These are phyloP conservation scores for Mercenaria mercenaria DNA, from an alignment of 1,140 invertebrate genomes.

Conservation along the genomic window DNA sequence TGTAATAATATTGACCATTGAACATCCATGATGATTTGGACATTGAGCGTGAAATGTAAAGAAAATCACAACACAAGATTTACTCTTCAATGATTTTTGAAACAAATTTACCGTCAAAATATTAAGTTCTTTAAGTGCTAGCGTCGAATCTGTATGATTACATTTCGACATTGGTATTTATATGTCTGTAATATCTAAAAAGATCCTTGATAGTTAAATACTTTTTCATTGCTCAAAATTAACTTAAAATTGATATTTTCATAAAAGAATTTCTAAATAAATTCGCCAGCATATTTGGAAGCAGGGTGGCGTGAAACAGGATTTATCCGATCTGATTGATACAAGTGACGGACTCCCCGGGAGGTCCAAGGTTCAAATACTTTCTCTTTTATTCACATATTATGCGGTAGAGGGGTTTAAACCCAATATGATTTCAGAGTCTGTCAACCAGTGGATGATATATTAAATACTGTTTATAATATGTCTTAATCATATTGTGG, in stretches of 20 bases:
- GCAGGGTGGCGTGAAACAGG: constrained; percentile 9
- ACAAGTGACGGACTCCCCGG: background rate
- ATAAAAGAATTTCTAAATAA: constrained; percentile 1
- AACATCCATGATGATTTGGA: background rate
- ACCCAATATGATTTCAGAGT: constrained; percentile 27
- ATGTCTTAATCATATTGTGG: constrained; percentile 9
- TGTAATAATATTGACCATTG: constrained; percentile 9
- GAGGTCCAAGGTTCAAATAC: constrained; percentile 5
- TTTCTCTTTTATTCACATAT: background rate
- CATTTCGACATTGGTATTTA: constrained; percentile 22
- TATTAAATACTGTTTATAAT: constrained; percentile 20
- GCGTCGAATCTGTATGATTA: background rate
- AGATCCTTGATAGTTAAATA: background rate
- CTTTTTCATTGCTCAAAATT: constrained; percentile 19
- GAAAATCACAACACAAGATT: background rate
- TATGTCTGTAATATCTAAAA: background rate
- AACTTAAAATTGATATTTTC: constrained; percentile 44
- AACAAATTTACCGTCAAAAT: constrained; percentile 37
- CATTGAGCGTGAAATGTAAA: constrained; percentile 29
- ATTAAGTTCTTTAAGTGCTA: constrained; percentile 19
- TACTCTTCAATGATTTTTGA: background rate
- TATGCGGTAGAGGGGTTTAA: constrained; percentile 39
- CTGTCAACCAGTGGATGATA: constrained; percentile 13
- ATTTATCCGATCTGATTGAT: constrained; percentile 4
- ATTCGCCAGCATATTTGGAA: background rate